A percentile compares a stretch with the other conserved stretches of the same genome.
Conservation (phyloP, 2,113 vertebrate genomes). For the Nibea albiflora region DNA sequence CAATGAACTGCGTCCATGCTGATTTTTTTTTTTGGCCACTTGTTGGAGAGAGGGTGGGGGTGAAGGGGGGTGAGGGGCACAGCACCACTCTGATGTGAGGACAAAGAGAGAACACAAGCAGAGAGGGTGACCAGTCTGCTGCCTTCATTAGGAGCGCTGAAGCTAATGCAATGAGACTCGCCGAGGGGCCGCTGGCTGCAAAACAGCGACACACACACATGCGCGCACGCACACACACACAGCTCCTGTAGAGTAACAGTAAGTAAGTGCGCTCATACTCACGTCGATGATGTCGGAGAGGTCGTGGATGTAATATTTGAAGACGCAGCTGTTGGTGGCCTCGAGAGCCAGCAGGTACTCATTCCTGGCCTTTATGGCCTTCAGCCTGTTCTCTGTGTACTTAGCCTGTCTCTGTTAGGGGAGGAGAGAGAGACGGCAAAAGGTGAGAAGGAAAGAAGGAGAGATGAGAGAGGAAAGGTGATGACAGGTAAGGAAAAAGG, state of each 20-base stretch:
- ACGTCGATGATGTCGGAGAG: slow-evolving; percentile 98
- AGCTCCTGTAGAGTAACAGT: background rate
- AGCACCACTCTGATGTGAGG: background rate
- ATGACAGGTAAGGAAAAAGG: slow-evolving; percentile 7
- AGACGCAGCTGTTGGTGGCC: slow-evolving; percentile 96
- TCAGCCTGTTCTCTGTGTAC: slow-evolving; percentile 98
- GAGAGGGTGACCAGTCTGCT: background rate
- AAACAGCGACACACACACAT: background rate
- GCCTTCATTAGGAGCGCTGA: slow-evolving; percentile 47
- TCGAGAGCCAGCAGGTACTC: slow-evolving; percentile 97
- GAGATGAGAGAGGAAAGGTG: slow-evolving; percentile 7
- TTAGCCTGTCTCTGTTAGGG: slow-evolving; percentile 94
- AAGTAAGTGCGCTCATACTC: slow-evolving; percentile 77
- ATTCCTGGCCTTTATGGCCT: slow-evolving; percentile 97
- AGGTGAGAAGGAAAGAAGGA: slow-evolving; percentile 3
- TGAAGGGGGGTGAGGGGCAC: background rate
- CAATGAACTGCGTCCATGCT: background rate
- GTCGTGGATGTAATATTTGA: slow-evolving; percentile 99
- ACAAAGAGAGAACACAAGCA: slow-evolving; percentile 7
- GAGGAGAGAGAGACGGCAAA: background rate
- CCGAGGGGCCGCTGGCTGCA: slow-evolving; percentile 9
- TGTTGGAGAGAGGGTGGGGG: background rate
- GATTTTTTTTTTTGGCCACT: slow-evolving; percentile 8
- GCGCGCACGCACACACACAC: background rate
- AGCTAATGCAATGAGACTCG: slow-evolving; percentile 44